Evolutionary conservation across 1,140 invertebrate genomes (phyloP).

Genomic region (Hirudo medicinalis): DNA sequence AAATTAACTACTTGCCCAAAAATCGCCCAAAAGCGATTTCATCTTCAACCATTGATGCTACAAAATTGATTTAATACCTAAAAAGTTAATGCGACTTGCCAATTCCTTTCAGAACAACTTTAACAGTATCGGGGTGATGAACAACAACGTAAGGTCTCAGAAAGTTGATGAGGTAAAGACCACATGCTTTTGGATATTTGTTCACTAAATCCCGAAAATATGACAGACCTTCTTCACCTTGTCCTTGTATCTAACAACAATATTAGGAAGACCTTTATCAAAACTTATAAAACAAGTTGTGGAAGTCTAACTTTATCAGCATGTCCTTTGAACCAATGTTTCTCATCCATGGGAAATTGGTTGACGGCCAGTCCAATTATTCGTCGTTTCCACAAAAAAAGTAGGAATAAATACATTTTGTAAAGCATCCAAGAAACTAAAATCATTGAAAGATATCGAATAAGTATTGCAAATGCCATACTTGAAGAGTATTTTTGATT

Average conservation of each 20-base stretch:
- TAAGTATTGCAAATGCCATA: too few relatives aligned
- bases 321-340: slow-evolving; percentile 5
- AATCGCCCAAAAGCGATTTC: too few relatives aligned
- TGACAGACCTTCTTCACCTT: background rate
- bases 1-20: too few relatives aligned
- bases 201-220: background rate
- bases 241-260: background rate
- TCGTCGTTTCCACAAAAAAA: too few relatives aligned
- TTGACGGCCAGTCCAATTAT: background rate
- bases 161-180: background rate
- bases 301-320: background rate
- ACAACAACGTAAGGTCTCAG: background rate
- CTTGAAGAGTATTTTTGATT: too few relatives aligned
- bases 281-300: background rate
- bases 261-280: background rate
- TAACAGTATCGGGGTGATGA: background rate
- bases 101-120: background rate
- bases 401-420: too few relatives aligned
- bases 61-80: too few relatives aligned
- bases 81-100: background rate
- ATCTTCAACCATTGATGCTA: too few relatives aligned
- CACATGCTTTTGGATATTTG: slow-evolving; percentile 7
- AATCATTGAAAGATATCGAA: too few relatives aligned
- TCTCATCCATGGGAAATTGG: slow-evolving; percentile 1
- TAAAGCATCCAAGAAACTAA: too few relatives aligned